phyloP scores from a whole-genome alignment of 2,113 vertebrate genomes.

The Vulpes ferrilata region DNA sequence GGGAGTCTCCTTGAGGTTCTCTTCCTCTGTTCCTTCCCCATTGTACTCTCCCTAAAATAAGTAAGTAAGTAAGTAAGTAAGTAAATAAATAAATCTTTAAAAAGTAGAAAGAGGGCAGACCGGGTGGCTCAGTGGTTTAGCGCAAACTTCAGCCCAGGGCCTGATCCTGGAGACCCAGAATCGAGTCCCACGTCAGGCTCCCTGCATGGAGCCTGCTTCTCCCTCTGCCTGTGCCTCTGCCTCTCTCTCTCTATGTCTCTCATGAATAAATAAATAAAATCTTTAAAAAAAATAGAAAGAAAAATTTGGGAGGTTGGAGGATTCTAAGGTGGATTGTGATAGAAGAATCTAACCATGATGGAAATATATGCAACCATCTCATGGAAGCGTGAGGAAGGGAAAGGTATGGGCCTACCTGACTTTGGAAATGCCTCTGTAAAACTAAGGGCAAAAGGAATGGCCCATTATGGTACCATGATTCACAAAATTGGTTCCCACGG shows the following conservation, averaged over 20 bases:
- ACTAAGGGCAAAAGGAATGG: background rate
- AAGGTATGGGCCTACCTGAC: background rate
- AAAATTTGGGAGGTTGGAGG: background rate
- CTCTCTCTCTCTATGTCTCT: background rate
- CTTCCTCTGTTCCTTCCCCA: background rate
- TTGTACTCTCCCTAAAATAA: too few species aligned
- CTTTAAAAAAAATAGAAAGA: too few species aligned
- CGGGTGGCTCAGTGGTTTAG: too few species aligned
- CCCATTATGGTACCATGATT: accelerated
- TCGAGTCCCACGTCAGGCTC: too few species aligned
- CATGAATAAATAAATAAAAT: background rate
- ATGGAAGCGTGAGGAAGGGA: background rate
- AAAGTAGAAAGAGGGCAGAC: too few species aligned
- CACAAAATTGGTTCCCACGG: background rate
- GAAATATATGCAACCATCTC: background rate
- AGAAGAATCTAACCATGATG: background rate
- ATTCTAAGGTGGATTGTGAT: background rate
- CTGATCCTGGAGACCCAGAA: too few species aligned
- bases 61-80: too few species aligned
- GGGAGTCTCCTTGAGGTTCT: background rate
- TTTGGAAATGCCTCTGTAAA: background rate
- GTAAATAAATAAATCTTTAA: too few species aligned
- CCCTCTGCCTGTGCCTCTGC: background rate
- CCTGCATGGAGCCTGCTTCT: too few species aligned
- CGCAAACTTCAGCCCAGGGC: too few species aligned